Percentiles rank a stretch among this genome's conserved stretches.
These are phyloP conservation scores for Premnoplex brunnescens DNA, from an alignment of 2,797 vertebrate species.

Conservation along the genomic window DNA sequence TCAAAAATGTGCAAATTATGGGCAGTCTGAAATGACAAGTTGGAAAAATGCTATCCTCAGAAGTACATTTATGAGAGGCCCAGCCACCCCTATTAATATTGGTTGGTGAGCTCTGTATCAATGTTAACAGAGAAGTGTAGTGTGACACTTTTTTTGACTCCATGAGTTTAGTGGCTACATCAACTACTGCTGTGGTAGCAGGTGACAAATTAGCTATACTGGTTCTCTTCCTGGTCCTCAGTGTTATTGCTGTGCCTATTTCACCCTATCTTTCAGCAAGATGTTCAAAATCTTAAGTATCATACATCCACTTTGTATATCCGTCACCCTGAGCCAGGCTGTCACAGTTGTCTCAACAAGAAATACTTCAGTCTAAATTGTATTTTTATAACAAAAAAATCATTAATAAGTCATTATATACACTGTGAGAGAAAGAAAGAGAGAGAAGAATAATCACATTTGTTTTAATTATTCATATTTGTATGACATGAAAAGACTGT, in stretches of 20 bases:
- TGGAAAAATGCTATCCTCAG: neutral
- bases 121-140: neutral
- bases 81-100: neutral
- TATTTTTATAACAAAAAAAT: conserved; percentile 25
- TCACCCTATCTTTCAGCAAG: neutral
- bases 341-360: neutral
- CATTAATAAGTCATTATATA: conserved; percentile 52
- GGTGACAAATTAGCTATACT: neutral
- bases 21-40: neutral
- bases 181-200: neutral
- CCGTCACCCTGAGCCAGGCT: neutral
- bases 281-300: neutral
- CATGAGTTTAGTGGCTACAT: neutral
- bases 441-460: conserved; percentile 30
- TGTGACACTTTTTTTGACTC: neutral
- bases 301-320: neutral
- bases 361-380: conserved; percentile 18
- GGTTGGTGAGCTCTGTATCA: neutral
- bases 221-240: neutral
- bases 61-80: neutral
- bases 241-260: neutral
- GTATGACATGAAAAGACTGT: conserved; percentile 27
- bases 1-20: neutral
- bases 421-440: neutral
- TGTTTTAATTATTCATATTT: conserved; percentile 58